phyloP scores from a whole-genome alignment of 2,888 invertebrate species.

The Hipparchia semele region DNA sequence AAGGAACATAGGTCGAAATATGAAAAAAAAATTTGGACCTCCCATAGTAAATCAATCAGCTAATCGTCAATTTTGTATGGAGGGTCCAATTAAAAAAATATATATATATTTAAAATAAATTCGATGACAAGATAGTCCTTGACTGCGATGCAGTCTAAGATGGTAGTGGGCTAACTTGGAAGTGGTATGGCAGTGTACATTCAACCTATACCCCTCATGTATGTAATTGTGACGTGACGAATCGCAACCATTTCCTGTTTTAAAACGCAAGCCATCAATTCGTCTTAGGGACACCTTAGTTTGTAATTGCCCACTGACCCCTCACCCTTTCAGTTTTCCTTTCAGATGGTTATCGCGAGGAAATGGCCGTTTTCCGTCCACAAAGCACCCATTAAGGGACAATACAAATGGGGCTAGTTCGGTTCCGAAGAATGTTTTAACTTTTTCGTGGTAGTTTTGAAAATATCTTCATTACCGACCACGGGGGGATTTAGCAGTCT shows the following conservation, averaged over 20 bases:
- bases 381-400: conserved; percentile 77
- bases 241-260: conserved; percentile 41
- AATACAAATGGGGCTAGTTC: conserved; percentile 75
- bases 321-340: conserved; percentile 77
- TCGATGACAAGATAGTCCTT: no score
- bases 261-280: conserved; percentile 57
- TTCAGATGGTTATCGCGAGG: conserved; percentile 82
- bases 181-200: no score
- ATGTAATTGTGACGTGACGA: conserved; percentile 8
- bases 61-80: no score
- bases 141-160: no score
- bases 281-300: conserved; percentile 54
- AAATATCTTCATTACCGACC: conserved; percentile 27
- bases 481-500: no score
- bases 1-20: no score
- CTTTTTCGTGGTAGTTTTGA: conserved; percentile 33
- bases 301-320: conserved; percentile 68
- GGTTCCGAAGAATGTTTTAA: conserved; percentile 37
- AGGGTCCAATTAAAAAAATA: no score
- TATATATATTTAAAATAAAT: no score
- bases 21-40: no score
- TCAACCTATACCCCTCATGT: no score
- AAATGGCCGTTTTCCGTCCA: conserved; percentile 82
- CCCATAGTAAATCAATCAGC: no score
- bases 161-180: no score